phyloP scores from a whole-genome alignment of 1,140 invertebrate species.

The Danaus plexippus region DNA sequence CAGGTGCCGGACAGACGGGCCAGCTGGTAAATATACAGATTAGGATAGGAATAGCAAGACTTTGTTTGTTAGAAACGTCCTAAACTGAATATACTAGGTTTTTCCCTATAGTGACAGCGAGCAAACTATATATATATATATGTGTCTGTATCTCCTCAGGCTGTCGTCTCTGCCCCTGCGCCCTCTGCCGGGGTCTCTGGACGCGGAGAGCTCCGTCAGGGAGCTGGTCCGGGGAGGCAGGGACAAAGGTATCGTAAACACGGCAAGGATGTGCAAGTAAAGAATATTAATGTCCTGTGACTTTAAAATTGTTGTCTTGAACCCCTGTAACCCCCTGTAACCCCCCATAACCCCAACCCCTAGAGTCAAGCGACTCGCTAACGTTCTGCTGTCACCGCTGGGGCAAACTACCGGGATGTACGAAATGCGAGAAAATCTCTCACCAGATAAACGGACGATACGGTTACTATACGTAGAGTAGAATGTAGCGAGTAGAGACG shows the following conservation, averaged over 20 bases:
- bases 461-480: conserved; percentile 25
- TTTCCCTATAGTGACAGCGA: too few relatives aligned
- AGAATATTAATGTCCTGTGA: too few relatives aligned
- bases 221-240: conserved; percentile 36
- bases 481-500: background rate
- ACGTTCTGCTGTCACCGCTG: conserved; percentile 44
- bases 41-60: background rate
- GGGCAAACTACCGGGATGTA: conserved; percentile 24
- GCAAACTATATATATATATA: background rate
- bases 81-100: too few relatives aligned
- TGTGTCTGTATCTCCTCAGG: conserved; percentile 23
- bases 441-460: conserved; percentile 45
- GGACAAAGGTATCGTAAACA: too few relatives aligned
- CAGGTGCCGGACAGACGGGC: conserved; percentile 36
- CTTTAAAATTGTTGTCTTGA: too few relatives aligned
- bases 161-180: conserved; percentile 49
- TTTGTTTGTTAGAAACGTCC: too few relatives aligned
- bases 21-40: conserved; percentile 38
- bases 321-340: background rate
- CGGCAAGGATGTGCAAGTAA: too few relatives aligned
- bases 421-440: conserved; percentile 41
- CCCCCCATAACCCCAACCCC: background rate
- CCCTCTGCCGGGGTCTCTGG: conserved; percentile 32
- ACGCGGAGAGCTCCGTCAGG: conserved; percentile 43
- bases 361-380: conserved; percentile 3